Evolutionary conservation across 2,113 vertebrate species (phyloP).

Genomic region (Tiliqua scincoides): DNA sequence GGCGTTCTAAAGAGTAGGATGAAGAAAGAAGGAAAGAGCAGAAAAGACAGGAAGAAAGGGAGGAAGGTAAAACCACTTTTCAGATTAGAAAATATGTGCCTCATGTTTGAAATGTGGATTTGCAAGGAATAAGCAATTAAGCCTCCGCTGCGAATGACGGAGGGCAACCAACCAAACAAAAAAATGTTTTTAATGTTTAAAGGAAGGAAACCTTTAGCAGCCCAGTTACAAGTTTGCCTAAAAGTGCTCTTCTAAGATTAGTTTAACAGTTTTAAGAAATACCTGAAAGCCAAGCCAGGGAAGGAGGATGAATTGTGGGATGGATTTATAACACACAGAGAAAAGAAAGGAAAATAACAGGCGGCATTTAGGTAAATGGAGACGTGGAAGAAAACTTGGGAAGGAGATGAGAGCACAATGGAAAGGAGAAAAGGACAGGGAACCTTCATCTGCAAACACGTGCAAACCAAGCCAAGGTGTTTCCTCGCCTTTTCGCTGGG

Average conservation of each 20-base stretch:
- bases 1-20: background rate
- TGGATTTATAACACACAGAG: constrained; percentile 25
- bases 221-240: constrained; percentile 59
- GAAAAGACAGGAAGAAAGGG: constrained; percentile 64
- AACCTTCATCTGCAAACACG: background rate
- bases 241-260: constrained; percentile 54
- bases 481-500: background rate
- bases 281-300: constrained; percentile 18
- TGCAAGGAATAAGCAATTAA: constrained; percentile 37
- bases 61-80: background rate
- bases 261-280: constrained; percentile 27
- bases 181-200: background rate
- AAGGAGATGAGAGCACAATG: constrained; percentile 61
- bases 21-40: background rate
- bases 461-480: background rate
- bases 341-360: constrained; percentile 43
- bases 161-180: constrained; percentile 30
- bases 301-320: background rate
- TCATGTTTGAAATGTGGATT: constrained; percentile 1
- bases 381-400: constrained; percentile 62
- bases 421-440: constrained; percentile 5
- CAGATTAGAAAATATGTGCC: background rate
- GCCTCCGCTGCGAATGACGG: too few species aligned
- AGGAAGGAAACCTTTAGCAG: too few species aligned
- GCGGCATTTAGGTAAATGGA: background rate